These are phyloP conservation scores for Euproctis similis DNA, from an alignment of 2,888 invertebrate species.

Conservation along the genomic window DNA sequence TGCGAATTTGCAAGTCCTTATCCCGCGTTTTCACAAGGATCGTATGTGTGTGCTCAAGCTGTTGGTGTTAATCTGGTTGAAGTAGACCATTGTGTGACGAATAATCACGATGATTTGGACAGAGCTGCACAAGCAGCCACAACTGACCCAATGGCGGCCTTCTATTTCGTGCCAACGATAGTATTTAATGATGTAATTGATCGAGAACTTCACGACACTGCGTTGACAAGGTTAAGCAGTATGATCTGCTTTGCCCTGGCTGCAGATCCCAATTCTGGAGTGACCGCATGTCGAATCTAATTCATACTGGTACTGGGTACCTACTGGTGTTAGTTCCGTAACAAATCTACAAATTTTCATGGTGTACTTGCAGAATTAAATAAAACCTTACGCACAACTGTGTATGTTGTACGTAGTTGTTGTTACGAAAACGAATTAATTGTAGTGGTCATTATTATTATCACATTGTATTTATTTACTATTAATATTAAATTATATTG, in stretches of 20 bases:
- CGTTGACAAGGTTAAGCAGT: slow-evolving; percentile 29
- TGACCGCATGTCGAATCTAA: slow-evolving; percentile 35
- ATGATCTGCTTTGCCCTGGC: slow-evolving; percentile 50
- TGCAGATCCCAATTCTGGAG: slow-evolving; percentile 36
- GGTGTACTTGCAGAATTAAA: no score
- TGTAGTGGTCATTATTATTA: no score
- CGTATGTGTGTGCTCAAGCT: slow-evolving; percentile 42
- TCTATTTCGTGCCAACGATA: slow-evolving; percentile 51
- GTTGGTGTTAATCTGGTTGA: slow-evolving; percentile 41
- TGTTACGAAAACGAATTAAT: no score
- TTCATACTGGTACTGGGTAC: slow-evolving; percentile 23
- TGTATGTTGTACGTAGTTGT: slow-evolving; percentile 15
- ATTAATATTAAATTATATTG: no score
- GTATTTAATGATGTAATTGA: slow-evolving; percentile 42
- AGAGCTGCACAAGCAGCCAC: slow-evolving; percentile 36
- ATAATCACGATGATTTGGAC: slow-evolving; percentile 41
- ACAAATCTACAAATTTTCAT: slow-evolving; percentile 39
- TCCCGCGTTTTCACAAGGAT: slow-evolving; percentile 36
- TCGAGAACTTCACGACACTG: slow-evolving; percentile 22
- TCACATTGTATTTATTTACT: no score
- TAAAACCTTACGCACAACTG: no score
- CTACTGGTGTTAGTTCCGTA: slow-evolving; percentile 29
- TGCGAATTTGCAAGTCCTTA: slow-evolving; percentile 50
- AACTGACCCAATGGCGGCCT: slow-evolving; percentile 27
- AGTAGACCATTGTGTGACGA: slow-evolving; percentile 44